phyloP scores from a whole-genome alignment of 2,113 vertebrate species.

The Bubo scandiacus region DNA sequence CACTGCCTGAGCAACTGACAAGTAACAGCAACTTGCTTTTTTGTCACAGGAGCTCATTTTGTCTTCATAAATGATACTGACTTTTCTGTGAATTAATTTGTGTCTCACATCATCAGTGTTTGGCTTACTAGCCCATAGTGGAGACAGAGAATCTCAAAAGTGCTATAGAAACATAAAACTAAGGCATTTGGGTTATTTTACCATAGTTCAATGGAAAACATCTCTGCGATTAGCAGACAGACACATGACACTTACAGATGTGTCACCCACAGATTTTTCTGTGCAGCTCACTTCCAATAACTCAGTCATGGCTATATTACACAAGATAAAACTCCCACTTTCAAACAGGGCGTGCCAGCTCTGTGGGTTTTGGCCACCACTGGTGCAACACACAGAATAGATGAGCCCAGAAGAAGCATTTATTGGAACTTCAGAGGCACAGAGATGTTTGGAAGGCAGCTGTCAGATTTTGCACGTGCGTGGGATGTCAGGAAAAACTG shows the following conservation, averaged over 20 bases:
- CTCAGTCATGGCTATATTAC: neutral
- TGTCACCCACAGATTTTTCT: neutral
- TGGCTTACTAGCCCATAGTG: neutral
- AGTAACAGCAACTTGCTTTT: neutral
- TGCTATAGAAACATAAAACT: neutral
- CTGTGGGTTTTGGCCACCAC: neutral
- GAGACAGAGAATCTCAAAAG: neutral
- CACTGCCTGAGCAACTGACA: neutral
- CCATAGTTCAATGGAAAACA: neutral
- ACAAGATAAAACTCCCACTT: neutral
- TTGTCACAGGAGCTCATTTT: neutral
- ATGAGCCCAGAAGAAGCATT: neutral
- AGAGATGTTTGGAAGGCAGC: neutral
- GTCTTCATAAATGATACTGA: neutral
- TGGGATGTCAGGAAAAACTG: constrained; percentile 34
- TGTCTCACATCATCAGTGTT: neutral
- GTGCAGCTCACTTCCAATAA: neutral
- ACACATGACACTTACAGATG: neutral
- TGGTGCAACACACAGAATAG: neutral
- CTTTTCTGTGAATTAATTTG: neutral
- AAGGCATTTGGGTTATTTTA: neutral
- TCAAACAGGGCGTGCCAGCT: neutral
- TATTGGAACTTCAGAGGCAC: neutral
- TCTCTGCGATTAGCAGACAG: neutral
- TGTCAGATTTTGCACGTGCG: neutral